Evolutionary conservation across 1,140 invertebrate species (phyloP).

Genomic region (Drosophila nigrodunni): DNA sequence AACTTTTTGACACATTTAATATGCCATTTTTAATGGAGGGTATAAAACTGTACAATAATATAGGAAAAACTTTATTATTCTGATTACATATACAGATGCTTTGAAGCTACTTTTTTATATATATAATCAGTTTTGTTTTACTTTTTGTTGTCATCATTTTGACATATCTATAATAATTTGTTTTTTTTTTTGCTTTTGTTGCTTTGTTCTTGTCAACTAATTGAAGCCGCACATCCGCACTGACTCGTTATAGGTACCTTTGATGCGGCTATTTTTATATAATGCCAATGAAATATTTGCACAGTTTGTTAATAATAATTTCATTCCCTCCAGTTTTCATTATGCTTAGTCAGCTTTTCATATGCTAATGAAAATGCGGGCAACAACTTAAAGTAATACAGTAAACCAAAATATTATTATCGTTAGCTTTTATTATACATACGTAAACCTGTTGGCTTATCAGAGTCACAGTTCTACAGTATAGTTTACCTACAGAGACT

Average conservation of each 20-base stretch:
- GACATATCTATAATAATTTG: slow-evolving; percentile 43
- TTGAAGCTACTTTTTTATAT: neutral
- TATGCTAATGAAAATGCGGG: slow-evolving; percentile 4
- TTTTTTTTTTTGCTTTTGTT: slow-evolving; percentile 41
- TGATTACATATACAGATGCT: slow-evolving; percentile 12
- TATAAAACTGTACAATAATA: slow-evolving; percentile 13
- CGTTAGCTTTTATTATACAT: neutral
- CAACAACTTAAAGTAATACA: slow-evolving; percentile 3
- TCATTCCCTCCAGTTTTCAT: neutral
- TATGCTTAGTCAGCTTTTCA: slow-evolving; percentile 18
- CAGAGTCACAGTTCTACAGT: slow-evolving; percentile 16
- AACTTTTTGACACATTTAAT: slow-evolving; percentile 26
- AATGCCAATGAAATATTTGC: slow-evolving; percentile 37
- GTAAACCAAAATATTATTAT: slow-evolving; percentile 10
- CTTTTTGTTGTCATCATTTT: slow-evolving; percentile 53
- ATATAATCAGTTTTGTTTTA: slow-evolving; percentile 36
- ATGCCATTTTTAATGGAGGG: slow-evolving; percentile 25
- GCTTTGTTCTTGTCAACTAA: slow-evolving; percentile 24
- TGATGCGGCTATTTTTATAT: slow-evolving; percentile 29
- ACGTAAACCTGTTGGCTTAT: slow-evolving; percentile 30
- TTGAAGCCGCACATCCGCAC: slow-evolving; percentile 53
- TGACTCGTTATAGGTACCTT: slow-evolving; percentile 25
- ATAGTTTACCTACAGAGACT: slow-evolving; percentile 2
- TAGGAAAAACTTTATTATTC: slow-evolving; percentile 33
- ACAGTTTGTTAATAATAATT: slow-evolving; percentile 26